A percentile compares a stretch with the other conserved stretches of the same genome.
These are phyloP conservation scores for Kryptopterus vitreolus DNA, from an alignment of 2,797 vertebrate species.

Conservation along the genomic window DNA sequence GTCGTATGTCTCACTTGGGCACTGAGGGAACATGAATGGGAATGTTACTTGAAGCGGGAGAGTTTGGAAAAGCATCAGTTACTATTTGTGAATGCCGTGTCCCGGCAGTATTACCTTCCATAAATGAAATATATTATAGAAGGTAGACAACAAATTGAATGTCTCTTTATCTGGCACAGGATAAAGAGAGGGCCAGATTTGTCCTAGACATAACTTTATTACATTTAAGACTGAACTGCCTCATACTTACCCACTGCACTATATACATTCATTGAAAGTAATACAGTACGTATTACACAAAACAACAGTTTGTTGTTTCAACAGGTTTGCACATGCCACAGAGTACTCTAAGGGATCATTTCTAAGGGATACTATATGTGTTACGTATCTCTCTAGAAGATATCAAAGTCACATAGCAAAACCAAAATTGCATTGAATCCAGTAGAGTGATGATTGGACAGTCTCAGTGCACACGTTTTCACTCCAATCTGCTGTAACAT, in stretches of 20 bases:
- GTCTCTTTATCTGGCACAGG: not conserved
- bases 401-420: not conserved
- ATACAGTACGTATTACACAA: no score
- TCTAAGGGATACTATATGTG: not conserved
- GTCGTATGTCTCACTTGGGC: constrained; percentile 86
- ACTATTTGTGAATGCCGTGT: not conserved
- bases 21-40: constrained; percentile 63
- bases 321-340: no score
- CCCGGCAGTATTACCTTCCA: not conserved
- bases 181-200: not conserved
- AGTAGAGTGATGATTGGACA: not conserved
- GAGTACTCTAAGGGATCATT: no score
- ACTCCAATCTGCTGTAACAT: not conserved
- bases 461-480: not conserved
- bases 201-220: not conserved
- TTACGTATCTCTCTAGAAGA: not conserved
- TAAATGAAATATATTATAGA: not conserved
- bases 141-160: not conserved
- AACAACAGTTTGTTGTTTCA: no score
- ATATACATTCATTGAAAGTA: no score
- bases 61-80: no score
- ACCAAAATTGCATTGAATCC: not conserved
- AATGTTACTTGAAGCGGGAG: no score
- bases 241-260: no score
- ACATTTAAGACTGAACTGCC: not conserved